Evolutionary conservation across 2,113 vertebrate species (phyloP), one percentile per base, ranked within the genome.

Genomic region (Malaclemys terrapin): DNA sequence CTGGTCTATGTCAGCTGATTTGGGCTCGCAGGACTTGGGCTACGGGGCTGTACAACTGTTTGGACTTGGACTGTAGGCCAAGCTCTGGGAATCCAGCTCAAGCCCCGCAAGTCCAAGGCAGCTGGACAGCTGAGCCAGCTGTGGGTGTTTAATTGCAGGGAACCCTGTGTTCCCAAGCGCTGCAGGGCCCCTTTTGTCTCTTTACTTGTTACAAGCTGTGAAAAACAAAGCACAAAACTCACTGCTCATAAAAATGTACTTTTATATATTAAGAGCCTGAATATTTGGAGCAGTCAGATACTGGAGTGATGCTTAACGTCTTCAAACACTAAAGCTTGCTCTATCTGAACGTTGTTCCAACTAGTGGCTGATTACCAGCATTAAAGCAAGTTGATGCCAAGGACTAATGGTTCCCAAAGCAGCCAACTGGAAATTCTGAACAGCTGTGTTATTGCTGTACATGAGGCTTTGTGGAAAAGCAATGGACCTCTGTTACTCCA

Each of bases 391-490:
- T 8, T 27, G 72, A 88, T 52, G 90, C 94, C 95, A 84, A 89
- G 49, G 49, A 95, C 90, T 80, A 93, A 95, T 2, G 29, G 91
- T 27, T 97, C 94, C 95, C 88, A 94, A 95, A 91, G 87, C 89
- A 93, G 89, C 52, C 62, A 65, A 35, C 0, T 82, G 94, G 85
- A 14, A 7, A 57, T 69, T 42, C 31, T 0, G 25, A 96, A 56
- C 93, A 97, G 89, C 96, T 96, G 94, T 65, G 89, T 35, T 47
- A 82, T 47, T 86, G 79, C 91, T 79, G 90, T 85, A 78, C 83
- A 84, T 25, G 56, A 53, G 35, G n/a, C 38, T 38, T 69, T 50
- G 90, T 85, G 92, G 92, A 90, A 92, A 96, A 95, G 81, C 90
- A 88, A 85, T 1, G 25, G 49, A 91, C 24, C 42, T 89, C 84